phyloP scores from a whole-genome alignment of 2,113 vertebrate genomes.

The Melanerpes aurifrons region DNA sequence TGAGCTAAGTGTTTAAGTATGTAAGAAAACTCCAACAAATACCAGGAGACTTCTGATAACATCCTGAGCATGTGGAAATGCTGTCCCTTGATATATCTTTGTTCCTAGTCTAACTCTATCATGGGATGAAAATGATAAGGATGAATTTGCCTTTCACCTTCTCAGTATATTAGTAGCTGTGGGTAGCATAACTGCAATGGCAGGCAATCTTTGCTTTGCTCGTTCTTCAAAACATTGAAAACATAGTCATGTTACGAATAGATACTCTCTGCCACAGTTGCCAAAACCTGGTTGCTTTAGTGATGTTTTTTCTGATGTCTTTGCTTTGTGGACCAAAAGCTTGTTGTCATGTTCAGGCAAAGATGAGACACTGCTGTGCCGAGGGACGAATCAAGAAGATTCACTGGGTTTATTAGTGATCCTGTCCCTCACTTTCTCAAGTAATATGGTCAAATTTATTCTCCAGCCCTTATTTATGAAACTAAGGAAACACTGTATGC shows the following conservation, averaged over 20 bases:
- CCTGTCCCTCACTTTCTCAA: not conserved
- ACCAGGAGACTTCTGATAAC: not conserved
- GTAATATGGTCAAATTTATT: not conserved
- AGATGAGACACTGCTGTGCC: not conserved
- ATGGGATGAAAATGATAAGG: not conserved
- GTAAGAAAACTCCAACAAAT: not conserved
- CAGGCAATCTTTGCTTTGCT: not conserved
- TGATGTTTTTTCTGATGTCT: not conserved
- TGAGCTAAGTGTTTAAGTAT: not conserved
- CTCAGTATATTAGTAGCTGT: not conserved
- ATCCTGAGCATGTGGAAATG: not conserved
- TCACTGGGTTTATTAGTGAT: not conserved
- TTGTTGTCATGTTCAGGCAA: not conserved
- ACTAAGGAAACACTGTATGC: not conserved
- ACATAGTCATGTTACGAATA: not conserved
- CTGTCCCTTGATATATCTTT: not conserved
- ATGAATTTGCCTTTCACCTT: not conserved
- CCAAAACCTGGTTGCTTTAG: not conserved
- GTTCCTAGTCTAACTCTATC: too few species aligned
- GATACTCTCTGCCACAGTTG: not conserved
- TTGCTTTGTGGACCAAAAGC: not conserved
- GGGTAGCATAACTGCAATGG: not conserved
- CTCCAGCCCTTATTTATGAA: not conserved
- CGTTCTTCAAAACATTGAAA: not conserved
- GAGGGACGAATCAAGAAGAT: not conserved